Evolutionary conservation across 2,888 invertebrate species (phyloP).

Genomic region (Salticus scenicus): DNA sequence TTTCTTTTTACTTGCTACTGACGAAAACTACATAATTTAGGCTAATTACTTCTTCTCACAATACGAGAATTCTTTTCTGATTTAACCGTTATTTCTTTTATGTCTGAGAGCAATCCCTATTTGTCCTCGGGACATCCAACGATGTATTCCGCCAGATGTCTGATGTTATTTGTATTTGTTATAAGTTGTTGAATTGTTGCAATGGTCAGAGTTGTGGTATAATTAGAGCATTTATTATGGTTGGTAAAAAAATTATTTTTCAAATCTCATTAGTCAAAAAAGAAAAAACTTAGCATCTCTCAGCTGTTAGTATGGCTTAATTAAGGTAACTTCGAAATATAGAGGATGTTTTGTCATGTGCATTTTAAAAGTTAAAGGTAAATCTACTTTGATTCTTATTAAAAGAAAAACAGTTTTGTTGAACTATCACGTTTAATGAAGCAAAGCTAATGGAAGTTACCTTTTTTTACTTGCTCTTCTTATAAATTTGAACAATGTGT

Average conservation of each 20-base stretch:
- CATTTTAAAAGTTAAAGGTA: not conserved
- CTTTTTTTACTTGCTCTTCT: not conserved
- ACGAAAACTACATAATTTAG: conserved; percentile 41
- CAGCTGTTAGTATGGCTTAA: conserved; percentile 34
- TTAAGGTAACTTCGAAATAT: conserved; percentile 30
- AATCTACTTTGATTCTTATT: not conserved
- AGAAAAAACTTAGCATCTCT: conserved; percentile 19
- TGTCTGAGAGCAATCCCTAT: conserved; percentile 13
- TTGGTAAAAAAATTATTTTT: conserved; percentile 36
- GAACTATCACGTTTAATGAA: not conserved
- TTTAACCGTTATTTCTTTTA: conserved; percentile 1
- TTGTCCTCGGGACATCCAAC: conserved; percentile 19
- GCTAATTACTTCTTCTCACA: conserved; percentile 46
- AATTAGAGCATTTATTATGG: conserved; percentile 36
- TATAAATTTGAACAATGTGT: too few relatives aligned
- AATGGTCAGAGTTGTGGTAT: conserved; percentile 20
- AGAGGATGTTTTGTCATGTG: conserved; percentile 21
- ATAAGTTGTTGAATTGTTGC: not conserved
- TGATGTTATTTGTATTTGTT: conserved; percentile 24
- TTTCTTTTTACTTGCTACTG: conserved; percentile 17
- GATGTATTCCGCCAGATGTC: not conserved
- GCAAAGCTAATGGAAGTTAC: not conserved
- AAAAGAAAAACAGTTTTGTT: not conserved
- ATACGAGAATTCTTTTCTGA: conserved; percentile 26
- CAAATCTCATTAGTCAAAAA: conserved; percentile 34